Base-by-base conservation (phyloP, 2,113 vertebrate genomes). In the Rhadina sibilatrix region DNA sequence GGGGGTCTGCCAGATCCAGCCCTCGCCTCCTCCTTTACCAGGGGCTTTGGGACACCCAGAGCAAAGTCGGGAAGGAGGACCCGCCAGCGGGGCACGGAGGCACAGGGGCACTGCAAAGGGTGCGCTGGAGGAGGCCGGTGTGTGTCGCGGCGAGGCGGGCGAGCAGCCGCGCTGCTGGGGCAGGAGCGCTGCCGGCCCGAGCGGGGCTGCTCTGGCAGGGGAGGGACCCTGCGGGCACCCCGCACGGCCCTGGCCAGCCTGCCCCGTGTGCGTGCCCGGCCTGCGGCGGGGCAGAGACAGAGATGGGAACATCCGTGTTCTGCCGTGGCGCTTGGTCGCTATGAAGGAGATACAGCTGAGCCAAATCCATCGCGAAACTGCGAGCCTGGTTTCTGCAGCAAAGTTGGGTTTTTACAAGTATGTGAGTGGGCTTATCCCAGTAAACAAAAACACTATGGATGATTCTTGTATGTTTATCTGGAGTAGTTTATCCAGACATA, bases 1-100 rank as follows among this genome's bases (percentile, higher is more conserved):
- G 12, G 0, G 0, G 15, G 1, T 2, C 2, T 0, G 13, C 1
- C 3, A 0, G 10, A 9, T 24, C 4, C 0, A 1, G 19, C 3
- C 6, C 9, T 31, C 6, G 3, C 12, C 14, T 15, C 5, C 8
- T 38, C 3, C 9, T 31, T 44, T 10, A 5, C 13, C 9, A 2
- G 9, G 15, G 27, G 13, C 11, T 42, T 31, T 22, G 25, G 49
- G 35, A 38, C 30, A 4, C 14, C 25, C 60, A 1, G 60, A 10
- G 59, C 37, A 40, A 20, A 27, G 40, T 61, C 7, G 31, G 22
- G 40, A 14, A 19, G 19, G 57, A 53, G 9, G 5, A 9, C 28
- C 10, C 38, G 0, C 8, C 44, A 3, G 5, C 5, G 27, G 70
- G 46, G 14, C 2, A 28, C 10, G 54, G 38, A 56, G 50, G 6